Percentiles rank a stretch among this genome's conserved stretches.
These are phyloP conservation scores for Axea sp. DNA, from an alignment of 2,888 invertebrate genomes.

Conservation along the genomic window DNA sequence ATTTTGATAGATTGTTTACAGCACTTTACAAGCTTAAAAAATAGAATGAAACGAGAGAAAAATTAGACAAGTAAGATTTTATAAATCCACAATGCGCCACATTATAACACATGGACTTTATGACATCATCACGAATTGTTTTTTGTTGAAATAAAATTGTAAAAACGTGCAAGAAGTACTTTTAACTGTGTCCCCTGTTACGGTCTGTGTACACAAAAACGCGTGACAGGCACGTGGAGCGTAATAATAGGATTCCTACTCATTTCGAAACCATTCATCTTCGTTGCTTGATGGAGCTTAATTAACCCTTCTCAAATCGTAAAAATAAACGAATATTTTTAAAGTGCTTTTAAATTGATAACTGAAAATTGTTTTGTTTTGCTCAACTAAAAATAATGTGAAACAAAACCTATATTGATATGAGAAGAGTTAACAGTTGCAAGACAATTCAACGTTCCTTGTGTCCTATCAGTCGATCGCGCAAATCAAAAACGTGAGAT, in stretches of 20 bases:
- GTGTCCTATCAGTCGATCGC: no score
- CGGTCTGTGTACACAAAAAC: slow-evolving; percentile 42
- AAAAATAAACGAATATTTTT: slow-evolving; percentile 2
- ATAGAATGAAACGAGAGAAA: no score
- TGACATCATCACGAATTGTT: slow-evolving; percentile 6
- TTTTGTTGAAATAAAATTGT: slow-evolving; percentile 11
- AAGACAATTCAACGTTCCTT: no score
- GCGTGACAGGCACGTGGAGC: slow-evolving; percentile 56
- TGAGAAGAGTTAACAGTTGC: slow-evolving; percentile 35
- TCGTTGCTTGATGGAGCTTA: slow-evolving; percentile 41
- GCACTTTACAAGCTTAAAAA: no score
- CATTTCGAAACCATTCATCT: slow-evolving; percentile 43
- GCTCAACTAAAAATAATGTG: no score
- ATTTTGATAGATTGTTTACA: no score
- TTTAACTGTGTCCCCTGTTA: slow-evolving; percentile 50
- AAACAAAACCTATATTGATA: no score
- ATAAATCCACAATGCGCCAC: slow-evolving; percentile 38
- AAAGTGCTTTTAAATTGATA: not conserved
- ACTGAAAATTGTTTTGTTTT: no score
- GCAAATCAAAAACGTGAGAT: slow-evolving; percentile 16
- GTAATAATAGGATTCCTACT: slow-evolving; percentile 47
- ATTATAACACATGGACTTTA: slow-evolving; percentile 41
- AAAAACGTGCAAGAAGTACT: slow-evolving; percentile 34
- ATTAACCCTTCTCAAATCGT: slow-evolving; percentile 50
- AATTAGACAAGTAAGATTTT: no score